Conservation (phyloP, 2,797 vertebrate species). For the Amblyopsis hoosieri region DNA sequence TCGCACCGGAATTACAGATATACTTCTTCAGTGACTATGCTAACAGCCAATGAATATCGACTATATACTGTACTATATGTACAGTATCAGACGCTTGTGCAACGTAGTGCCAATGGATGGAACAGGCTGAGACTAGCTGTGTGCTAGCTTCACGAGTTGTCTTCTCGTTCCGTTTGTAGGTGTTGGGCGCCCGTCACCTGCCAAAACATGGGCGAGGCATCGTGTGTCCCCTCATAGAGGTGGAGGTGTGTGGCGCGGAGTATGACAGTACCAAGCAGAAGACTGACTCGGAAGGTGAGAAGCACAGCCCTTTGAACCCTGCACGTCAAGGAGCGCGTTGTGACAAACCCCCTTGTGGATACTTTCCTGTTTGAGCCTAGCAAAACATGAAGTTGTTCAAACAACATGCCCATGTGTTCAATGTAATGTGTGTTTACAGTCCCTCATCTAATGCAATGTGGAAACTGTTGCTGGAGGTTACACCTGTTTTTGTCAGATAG, state of each 20-base stretch:
- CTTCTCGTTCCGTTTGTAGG: slow-evolving; percentile 65
- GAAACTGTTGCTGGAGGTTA: neutral
- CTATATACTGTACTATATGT: too few species aligned
- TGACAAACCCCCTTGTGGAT: slow-evolving; percentile 1
- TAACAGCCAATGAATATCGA: too few species aligned
- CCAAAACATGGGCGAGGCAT: slow-evolving; percentile 97
- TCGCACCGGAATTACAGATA: too few species aligned
- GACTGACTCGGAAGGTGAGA: slow-evolving; percentile 92
- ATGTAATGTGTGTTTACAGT: slow-evolving; percentile 32
- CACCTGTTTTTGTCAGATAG: too few species aligned
- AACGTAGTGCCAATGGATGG: too few species aligned
- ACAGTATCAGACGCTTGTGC: too few species aligned
- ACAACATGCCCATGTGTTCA: slow-evolving; percentile 36
- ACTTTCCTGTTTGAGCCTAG: slow-evolving; percentile 45
- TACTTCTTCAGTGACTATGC: too few species aligned
- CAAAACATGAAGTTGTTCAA: slow-evolving; percentile 63
- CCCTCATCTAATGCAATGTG: neutral
- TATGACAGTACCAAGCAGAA: slow-evolving; percentile 93
- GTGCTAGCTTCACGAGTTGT: slow-evolving; percentile 2
- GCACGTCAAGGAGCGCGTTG: slow-evolving; percentile 6
- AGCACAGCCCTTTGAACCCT: slow-evolving; percentile 8
- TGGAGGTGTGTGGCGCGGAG: slow-evolving; percentile 94
- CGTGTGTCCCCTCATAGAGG: slow-evolving; percentile 94
- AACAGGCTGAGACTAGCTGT: neutral
- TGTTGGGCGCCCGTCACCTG: slow-evolving; percentile 93